Evolutionary conservation across 1,140 invertebrate genomes (phyloP).

Genomic region (Zaprionus taronus): DNA sequence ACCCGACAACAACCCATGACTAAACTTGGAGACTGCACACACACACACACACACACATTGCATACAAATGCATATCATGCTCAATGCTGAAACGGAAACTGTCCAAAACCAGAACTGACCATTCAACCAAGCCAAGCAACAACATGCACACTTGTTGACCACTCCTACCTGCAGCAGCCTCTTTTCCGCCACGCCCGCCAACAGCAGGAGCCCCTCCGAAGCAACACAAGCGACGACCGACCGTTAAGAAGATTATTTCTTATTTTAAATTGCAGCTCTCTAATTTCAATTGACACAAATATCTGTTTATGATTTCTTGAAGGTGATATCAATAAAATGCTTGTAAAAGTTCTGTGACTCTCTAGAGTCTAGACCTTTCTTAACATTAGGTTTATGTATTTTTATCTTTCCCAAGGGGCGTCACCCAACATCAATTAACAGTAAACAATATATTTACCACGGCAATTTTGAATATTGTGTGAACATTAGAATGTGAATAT

Average conservation of each 20-base stretch:
- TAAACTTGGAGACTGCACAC: constrained; percentile 17
- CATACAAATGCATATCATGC: constrained; percentile 48
- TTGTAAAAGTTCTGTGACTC: too few relatives aligned
- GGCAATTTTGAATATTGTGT: not conserved
- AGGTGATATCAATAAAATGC: too few relatives aligned
- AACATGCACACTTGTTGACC: constrained; percentile 60
- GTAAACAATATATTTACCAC: not conserved
- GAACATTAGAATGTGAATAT: not conserved
- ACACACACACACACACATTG: constrained; percentile 12
- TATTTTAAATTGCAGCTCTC: constrained; percentile 13
- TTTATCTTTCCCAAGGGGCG: not conserved
- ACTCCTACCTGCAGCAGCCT: constrained; percentile 60
- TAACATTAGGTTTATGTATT: not conserved
- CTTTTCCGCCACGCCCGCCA: constrained; percentile 54
- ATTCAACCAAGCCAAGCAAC: constrained; percentile 22
- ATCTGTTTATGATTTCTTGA: not conserved
- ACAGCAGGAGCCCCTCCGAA: constrained; percentile 57
- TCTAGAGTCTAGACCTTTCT: too few relatives aligned
- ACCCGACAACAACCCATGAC: constrained; percentile 23
- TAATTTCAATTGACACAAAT: not conserved
- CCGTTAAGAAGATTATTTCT: constrained; percentile 20
- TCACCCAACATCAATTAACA: not conserved
- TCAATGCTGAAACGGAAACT: constrained; percentile 25
- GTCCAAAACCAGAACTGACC: constrained; percentile 5
- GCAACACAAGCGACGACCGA: constrained; percentile 77